A percentile compares a stretch with the other conserved stretches of the same genome.
These are phyloP conservation scores for Erethizon dorsatum DNA, from an alignment of 2,797 vertebrate species.

Conservation along the genomic window DNA sequence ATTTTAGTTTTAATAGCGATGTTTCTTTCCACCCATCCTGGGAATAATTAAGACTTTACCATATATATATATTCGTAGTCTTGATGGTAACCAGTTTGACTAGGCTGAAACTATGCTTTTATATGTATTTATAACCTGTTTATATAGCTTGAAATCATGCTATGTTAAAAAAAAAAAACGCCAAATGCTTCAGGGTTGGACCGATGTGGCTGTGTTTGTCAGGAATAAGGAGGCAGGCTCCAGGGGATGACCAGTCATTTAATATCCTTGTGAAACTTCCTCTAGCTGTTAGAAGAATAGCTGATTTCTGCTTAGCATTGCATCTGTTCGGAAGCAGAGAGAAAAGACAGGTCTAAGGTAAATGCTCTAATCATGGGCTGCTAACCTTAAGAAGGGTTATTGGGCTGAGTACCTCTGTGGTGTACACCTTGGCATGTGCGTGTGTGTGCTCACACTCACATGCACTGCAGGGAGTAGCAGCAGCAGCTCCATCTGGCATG, in stretches of 20 bases:
- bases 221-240: conserved; percentile 29
- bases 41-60: conserved; percentile 11
- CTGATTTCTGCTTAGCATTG: neutral
- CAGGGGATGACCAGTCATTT: conserved; percentile 19
- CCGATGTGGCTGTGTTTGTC: conserved; percentile 24
- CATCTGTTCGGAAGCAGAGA: neutral
- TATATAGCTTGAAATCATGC: conserved; percentile 42
- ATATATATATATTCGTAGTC: neutral
- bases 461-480: neutral
- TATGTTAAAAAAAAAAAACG: conserved; percentile 56
- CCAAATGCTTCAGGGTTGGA: neutral
- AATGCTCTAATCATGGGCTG: neutral
- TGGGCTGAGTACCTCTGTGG: neutral
- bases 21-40: neutral
- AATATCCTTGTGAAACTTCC: neutral
- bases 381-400: neutral
- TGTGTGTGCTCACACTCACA: neutral
- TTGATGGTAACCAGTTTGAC: neutral
- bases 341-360: conserved; percentile 15
- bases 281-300: neutral
- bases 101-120: conserved; percentile 43
- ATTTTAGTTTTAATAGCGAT: conserved; percentile 14
- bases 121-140: conserved; percentile 36
- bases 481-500: conserved; percentile 56
- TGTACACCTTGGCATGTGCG: fast-evolving